phyloP scores from a whole-genome alignment of 2,797 vertebrate species.

The Phataginus tricuspis region DNA sequence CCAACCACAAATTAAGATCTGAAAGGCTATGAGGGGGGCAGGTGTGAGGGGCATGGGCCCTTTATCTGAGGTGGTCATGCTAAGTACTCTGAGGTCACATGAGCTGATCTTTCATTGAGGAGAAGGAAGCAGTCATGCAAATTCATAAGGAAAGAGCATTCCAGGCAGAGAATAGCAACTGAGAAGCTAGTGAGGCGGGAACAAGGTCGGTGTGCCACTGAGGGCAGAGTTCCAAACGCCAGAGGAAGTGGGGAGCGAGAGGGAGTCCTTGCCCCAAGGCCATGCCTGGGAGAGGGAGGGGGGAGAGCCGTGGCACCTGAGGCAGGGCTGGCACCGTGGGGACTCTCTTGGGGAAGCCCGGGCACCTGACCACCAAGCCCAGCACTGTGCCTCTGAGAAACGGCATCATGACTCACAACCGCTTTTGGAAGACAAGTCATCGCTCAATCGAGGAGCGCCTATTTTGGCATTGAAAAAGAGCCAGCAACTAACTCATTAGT shows the following conservation, averaged over 20 bases:
- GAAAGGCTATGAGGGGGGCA: not conserved
- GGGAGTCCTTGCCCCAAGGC: not conserved
- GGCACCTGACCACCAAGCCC: not conserved
- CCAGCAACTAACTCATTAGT: conserved; percentile 62
- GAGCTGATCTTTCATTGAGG: not conserved
- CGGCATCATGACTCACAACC: conserved; percentile 46
- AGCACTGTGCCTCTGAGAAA: not conserved
- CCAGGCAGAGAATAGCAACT: not conserved
- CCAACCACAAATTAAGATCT: not conserved
- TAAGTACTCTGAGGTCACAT: not conserved
- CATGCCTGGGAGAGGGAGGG: not conserved
- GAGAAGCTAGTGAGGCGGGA: not conserved
- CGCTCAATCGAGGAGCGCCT: conserved; percentile 6
- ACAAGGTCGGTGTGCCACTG: not conserved
- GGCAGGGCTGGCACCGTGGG: not conserved
- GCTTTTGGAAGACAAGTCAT: conserved; percentile 46
- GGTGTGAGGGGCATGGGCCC: not conserved
- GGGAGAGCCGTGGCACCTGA: not conserved
- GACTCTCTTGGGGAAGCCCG: not conserved
- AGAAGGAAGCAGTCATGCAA: not conserved
- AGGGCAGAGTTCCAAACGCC: not conserved
- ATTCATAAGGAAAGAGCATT: not conserved
- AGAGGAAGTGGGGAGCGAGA: not conserved
- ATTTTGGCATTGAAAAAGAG: conserved; percentile 37
- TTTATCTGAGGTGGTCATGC: not conserved